Base-by-base conservation (phyloP, 2,888 invertebrate genomes). In the Rhagium mordax region DNA sequence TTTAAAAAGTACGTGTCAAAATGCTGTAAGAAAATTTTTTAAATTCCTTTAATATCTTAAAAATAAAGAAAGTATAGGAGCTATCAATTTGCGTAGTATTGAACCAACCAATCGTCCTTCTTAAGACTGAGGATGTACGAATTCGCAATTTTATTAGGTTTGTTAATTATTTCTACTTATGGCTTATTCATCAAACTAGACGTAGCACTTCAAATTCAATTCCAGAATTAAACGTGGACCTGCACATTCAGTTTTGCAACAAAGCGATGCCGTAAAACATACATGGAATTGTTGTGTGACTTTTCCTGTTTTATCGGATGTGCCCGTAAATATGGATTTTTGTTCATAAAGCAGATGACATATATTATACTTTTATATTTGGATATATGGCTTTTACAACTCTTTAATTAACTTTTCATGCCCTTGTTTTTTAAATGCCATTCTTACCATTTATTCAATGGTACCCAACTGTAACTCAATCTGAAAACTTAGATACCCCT, bases 291-390 rank as follows among this genome's bases (percentile, higher is more conserved):
- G 51, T 51, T 18, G 51, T 24, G 24, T 55, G 21, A 55, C 24
- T 55, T 24, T 20, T 20, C 55, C 55, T 21, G 24, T 24, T 55
- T 55, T 24, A 24, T 24, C 55, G 55, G 55, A 55, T 21, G n/a
- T 27, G 24, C n/a, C 55, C 20, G 24, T 21, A 55, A 55, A 55
- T 55, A 55, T 55, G 55, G 24, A 24, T n/a, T 55, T 55, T n/a
- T 55, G 55, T 55, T 55, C 55, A 55, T 55, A 55, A 20, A 24
- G 13, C 55, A 55, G 55, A 55, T 55, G 55, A 24, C 24, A 24
- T 55, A 55, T 24, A 55, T 51, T 51, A 20, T 20, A 51, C 51
- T 20, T 51, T 13, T 20, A 20, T 51, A 20, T 20, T 51, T 51
- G 51, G 7, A 51, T 51, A 51, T 1, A 51, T 18, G 41, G 4